Evolutionary conservation across 2,888 invertebrate species (phyloP), one percentile per base, ranked within the genome.

Genomic region (Drosophila kuntzei): DNA sequence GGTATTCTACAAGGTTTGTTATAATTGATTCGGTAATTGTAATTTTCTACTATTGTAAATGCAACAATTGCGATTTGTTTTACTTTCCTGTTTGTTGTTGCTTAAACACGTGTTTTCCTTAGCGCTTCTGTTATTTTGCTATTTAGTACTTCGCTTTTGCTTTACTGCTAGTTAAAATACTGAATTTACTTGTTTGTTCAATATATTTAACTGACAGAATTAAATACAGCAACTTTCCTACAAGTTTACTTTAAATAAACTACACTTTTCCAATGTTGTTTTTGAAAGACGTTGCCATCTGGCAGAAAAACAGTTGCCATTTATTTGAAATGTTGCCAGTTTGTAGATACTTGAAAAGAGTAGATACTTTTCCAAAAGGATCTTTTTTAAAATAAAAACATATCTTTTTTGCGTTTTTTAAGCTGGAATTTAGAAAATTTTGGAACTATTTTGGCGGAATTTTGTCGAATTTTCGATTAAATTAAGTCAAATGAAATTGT

Each of bases 171-270:
- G n/a, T 14, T 34, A n/a, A 34, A 22, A 32, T 49, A 22, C n/a
- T 9, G 32, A 34, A 14, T 49, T 34, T 11, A 36, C 14, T 20
- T 34, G 7, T 11, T 20, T 34, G 7, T 11, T 32, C 34, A 49
- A 34, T 12, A 32, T 29, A 18, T 32, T 47, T 47, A 47, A 20
- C 47, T 32, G 47, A 12, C 29, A 47, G 32, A 18, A 32, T 32
- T 8, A 8, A 32, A 29, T 8, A 12, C 18, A 47, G 3, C 32
- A 32, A 32, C 29, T 47, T 29, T 32, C 7, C 16, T 8, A 32
- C 12, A 29, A 47, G 18, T 7, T 47, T 18, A n/a, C 41, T 12
- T 12, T 8, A 18, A 27, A 18, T 16, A 29, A 47, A 34, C 34
- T n/a, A n/a, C n/a, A n/a, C n/a, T n/a, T n/a, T n/a, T n/a, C n/a